Conservation (phyloP, 2,888 invertebrate genomes). For the Ctena decussata region DNA sequence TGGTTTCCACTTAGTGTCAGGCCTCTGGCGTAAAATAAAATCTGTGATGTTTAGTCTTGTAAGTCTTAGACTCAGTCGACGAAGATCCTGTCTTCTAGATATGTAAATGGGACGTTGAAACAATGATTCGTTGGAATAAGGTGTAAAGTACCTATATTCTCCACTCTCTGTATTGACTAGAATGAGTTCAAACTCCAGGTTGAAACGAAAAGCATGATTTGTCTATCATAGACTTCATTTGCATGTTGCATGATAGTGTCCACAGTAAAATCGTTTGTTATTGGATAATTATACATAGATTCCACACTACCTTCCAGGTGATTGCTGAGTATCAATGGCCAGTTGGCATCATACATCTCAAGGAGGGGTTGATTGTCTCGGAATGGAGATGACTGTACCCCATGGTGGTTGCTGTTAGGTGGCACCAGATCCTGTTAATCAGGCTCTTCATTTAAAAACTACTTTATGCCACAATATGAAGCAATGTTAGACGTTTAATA, state of each 20-base stretch:
- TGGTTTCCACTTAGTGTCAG: conserved; percentile 28
- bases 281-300: background rate
- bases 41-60: background rate
- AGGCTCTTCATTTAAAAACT: too few species aligned
- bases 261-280: background rate
- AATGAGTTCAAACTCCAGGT: conserved; percentile 28
- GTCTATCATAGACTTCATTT: background rate
- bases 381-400: too few species aligned
- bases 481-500: too few species aligned
- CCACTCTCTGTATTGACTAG: conserved; percentile 23
- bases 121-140: background rate
- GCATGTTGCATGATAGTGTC: background rate
- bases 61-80: background rate
- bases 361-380: background rate
- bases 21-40: conserved; percentile 13
- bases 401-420: too few species aligned
- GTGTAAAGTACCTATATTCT: background rate
- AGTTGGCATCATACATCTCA: background rate
- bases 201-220: conserved; percentile 17
- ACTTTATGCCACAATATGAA: too few species aligned
- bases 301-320: background rate
- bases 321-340: background rate
- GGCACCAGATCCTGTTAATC: too few species aligned
- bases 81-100: background rate
- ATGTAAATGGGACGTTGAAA: background rate